A percentile compares a stretch with the other conserved stretches of the same genome.
These are phyloP conservation scores for Anthonomus grandis DNA, from an alignment of 1,140 invertebrate genomes.

Conservation along the genomic window DNA sequence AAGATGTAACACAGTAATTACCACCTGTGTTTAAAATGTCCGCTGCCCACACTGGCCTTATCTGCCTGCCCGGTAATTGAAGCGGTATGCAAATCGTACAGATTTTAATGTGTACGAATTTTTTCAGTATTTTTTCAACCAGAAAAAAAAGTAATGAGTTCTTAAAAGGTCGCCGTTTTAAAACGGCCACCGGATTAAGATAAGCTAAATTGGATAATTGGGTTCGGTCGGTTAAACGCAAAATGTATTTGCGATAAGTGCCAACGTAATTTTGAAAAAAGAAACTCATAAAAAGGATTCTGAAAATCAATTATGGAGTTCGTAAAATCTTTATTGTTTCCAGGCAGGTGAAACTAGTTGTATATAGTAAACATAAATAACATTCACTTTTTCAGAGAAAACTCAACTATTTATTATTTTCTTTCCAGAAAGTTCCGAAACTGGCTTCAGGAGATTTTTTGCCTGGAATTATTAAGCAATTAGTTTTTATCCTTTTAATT, in stretches of 20 bases:
- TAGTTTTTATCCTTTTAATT: too few species aligned
- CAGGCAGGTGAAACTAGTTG: not conserved
- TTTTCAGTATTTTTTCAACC: not conserved
- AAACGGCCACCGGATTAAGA: not conserved
- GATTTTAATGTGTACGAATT: constrained; percentile 11
- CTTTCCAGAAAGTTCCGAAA: too few species aligned
- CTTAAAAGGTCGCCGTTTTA: not conserved
- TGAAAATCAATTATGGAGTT: too few species aligned
- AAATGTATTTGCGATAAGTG: too few species aligned
- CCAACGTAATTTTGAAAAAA: too few species aligned
- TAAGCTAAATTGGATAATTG: constrained; percentile 9
- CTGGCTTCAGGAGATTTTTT: too few species aligned
- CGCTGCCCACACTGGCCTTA: constrained; percentile 7
- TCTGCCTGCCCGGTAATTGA: constrained; percentile 2
- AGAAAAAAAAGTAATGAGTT: constrained; percentile 4
- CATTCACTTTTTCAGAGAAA: too few species aligned
- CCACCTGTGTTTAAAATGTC: constrained; percentile 7
- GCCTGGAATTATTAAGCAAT: too few species aligned
- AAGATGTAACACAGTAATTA: constrained; percentile 15
- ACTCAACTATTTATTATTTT: too few species aligned
- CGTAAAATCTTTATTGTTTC: not conserved
- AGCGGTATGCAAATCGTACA: constrained; percentile 11
- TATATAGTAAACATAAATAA: not conserved
- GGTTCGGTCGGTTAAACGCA: not conserved
- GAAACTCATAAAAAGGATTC: too few species aligned